Evolutionary conservation across 2,797 vertebrate genomes (phyloP).

Genomic region (Platalea minor): DNA sequence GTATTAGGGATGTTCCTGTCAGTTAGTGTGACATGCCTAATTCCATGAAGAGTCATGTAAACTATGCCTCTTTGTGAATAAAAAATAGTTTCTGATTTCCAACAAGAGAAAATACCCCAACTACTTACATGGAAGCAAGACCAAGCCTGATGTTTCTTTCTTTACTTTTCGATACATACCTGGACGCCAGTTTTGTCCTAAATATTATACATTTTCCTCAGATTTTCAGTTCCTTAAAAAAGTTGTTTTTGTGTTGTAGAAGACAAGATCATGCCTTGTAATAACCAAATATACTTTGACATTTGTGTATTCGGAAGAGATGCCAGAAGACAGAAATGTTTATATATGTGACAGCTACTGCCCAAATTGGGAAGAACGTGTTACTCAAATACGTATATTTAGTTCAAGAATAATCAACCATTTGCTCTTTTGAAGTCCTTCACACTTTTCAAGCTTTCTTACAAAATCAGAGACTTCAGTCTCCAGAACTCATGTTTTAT

Average conservation of each 20-base stretch:
- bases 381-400: background rate
- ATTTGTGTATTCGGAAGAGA: background rate
- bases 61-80: background rate
- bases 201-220: background rate
- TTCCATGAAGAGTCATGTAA: background rate
- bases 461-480: background rate
- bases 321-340: background rate
- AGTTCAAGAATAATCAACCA: background rate
- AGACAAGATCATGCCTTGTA: background rate
- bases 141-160: background rate
- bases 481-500: background rate
- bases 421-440: slow-evolving; percentile 33
- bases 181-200: background rate
- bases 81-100: background rate
- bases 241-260: background rate
- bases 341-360: background rate
- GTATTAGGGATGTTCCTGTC: background rate
- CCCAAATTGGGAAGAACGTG: background rate
- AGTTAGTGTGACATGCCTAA: background rate
- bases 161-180: background rate
- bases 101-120: background rate
- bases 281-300: background rate
- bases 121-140: background rate
- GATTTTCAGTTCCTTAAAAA: background rate
- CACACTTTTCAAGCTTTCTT: background rate